Evolutionary conservation across 2,888 invertebrate genomes (phyloP), one percentile per base, ranked within the genome.

Genomic region (Micropterix aruncella): DNA sequence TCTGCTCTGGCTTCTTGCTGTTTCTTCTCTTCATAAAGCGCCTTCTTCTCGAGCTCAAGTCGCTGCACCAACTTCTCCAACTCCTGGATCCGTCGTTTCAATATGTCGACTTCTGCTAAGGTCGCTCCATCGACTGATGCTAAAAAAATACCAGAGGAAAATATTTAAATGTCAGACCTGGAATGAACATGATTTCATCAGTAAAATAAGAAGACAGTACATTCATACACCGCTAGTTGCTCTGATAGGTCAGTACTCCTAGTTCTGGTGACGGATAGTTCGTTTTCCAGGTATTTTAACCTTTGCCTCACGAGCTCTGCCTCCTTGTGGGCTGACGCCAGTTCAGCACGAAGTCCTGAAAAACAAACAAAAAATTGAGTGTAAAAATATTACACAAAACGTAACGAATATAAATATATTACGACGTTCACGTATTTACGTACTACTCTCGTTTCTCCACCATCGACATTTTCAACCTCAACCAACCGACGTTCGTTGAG

Each of bases 291-390:
- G 2, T 74, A 72, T 17, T 73, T 63, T 52, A 80, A 70, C 46
- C 74, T 66, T 53, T 76, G 74, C 16, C 75, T 61, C 18, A 77
- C 68, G 50, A 72, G 59, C 56, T 80, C 80, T 2, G 78, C 75
- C 59, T 82, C 80, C 53, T 79, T 80, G 61, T 75, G 73, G 0
- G 80, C 77, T n/a, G 75, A 68, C 49, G 73, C 73, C 15, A 81
- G 60, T 55, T 80, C 78, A 54, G 74, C 70, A 66, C 80, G 77
- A 52, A 80, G 60, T 47, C 77, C 80, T 81, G 66, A 3, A 61
- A 56, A 27, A 16, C n/a, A n/a, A n/a, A n/a, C n/a, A n/a, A n/a
- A n/a, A n/a, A n/a, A n/a, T n/a, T n/a, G n/a, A n/a, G n/a, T n/a
- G n/a, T n/a, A n/a, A n/a, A n/a, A n/a, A n/a, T n/a, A n/a, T n/a